Evolutionary conservation across 2,888 invertebrate genomes (phyloP).

Genomic region (Drosophila seclusa): DNA sequence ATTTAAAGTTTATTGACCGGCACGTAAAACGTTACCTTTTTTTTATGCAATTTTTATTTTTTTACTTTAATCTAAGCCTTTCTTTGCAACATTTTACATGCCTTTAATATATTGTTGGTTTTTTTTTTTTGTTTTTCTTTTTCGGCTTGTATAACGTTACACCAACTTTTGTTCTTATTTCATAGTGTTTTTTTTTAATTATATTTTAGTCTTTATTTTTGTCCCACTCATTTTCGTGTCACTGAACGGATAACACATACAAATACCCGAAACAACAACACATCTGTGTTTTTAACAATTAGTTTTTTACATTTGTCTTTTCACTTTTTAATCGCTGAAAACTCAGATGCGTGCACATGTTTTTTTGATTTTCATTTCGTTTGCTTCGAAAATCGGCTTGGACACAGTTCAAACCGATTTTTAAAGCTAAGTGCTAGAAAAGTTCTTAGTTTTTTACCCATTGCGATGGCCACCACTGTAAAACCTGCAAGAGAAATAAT

Average conservation of each 20-base stretch:
- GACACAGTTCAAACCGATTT: slow-evolving; percentile 41
- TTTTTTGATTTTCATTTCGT: background rate
- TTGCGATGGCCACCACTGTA: slow-evolving; percentile 15
- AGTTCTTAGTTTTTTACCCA: slow-evolving; percentile 24
- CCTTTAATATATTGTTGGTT: slow-evolving; percentile 41
- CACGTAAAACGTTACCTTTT: slow-evolving; percentile 38
- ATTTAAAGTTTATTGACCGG: background rate
- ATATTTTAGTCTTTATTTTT: background rate
- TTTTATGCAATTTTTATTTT: background rate
- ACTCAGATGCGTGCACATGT: slow-evolving; percentile 8
- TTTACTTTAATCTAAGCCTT: background rate
- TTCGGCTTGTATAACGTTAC: slow-evolving; percentile 60
- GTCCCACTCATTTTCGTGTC: slow-evolving; percentile 23
- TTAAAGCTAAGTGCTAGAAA: slow-evolving; percentile 35
- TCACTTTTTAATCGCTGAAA: slow-evolving; percentile 29
- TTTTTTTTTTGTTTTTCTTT: slow-evolving; percentile 10
- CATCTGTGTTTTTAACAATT: slow-evolving; percentile 32
- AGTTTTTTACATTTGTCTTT: slow-evolving; percentile 3
- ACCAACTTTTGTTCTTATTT: slow-evolving; percentile 12
- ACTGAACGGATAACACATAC: slow-evolving; percentile 25
- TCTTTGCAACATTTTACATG: slow-evolving; percentile 67
- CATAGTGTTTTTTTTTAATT: background rate
- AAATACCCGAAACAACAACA: slow-evolving; percentile 20
- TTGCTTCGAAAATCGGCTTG: slow-evolving; percentile 53
- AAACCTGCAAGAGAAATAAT: slow-evolving; percentile 27